These are phyloP conservation scores for Mythimna lalbum DNA, from an alignment of 2,888 invertebrate genomes.

Conservation along the genomic window DNA sequence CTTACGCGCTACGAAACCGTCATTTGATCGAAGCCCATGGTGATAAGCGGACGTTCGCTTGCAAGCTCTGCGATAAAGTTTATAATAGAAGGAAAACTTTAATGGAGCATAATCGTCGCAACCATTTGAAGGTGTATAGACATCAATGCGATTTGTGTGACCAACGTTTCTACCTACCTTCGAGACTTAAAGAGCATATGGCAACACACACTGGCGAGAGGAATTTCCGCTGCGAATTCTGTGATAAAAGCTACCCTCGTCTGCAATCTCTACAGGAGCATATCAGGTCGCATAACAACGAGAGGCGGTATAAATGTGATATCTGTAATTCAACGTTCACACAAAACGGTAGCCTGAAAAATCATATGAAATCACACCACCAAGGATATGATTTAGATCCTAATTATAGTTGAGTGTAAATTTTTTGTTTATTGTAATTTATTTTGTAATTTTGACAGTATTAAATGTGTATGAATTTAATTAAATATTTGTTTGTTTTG, in stretches of 20 bases:
- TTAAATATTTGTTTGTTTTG: conserved; percentile 5
- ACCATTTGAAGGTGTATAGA: conserved; percentile 81
- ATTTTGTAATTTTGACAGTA: conserved; percentile 54
- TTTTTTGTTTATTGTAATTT: conserved; percentile 16
- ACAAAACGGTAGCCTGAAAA: conserved; percentile 90
- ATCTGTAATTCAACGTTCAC: conserved; percentile 89
- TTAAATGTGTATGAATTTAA: conserved; percentile 54
- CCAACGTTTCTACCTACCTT: conserved; percentile 85
- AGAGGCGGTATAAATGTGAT: conserved; percentile 89
- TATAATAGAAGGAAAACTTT: conserved; percentile 83
- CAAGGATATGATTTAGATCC: conserved; percentile 76
- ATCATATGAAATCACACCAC: conserved; percentile 90
- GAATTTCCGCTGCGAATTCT: conserved; percentile 89
- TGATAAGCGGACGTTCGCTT: conserved; percentile 82
- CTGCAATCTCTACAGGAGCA: conserved; percentile 91
- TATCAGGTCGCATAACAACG: conserved; percentile 88
- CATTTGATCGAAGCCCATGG: conserved; percentile 85
- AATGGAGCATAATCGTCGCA: conserved; percentile 82
- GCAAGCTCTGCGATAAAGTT: conserved; percentile 83
- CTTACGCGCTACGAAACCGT: conserved; percentile 79
- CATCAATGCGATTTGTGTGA: conserved; percentile 86
- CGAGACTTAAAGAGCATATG: conserved; percentile 86
- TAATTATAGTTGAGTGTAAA: conserved; percentile 66
- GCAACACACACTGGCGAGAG: conserved; percentile 89
- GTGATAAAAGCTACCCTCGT: conserved; percentile 91